Evolutionary conservation across 2,888 invertebrate species (phyloP), one percentile per base, ranked within the genome.

Genomic region (Meteorus colon): DNA sequence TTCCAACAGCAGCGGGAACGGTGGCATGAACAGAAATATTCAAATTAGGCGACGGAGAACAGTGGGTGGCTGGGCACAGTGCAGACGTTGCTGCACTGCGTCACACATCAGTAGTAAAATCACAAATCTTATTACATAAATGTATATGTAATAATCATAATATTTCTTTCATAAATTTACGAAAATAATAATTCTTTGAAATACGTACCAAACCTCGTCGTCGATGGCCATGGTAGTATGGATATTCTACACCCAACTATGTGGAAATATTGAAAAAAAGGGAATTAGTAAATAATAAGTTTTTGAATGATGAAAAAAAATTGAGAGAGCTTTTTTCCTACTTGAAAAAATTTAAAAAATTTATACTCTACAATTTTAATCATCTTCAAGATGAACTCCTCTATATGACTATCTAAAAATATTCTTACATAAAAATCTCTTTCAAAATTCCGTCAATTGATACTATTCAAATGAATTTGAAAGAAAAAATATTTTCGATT

Each of bases 171-270:
- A 34, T 31, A 51, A 48, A 48, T 19, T 10, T 5, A 41, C 31
- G 37, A 31, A 12, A 45, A 60, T 45, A 41, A 41, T 6, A 37
- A 67, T 62, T 59, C 34, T 76, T 62, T 6, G n/a, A 77, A 74
- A 55, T 55, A 81, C 81, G 67, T 79, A 81, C 81, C 81, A 77
- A 77, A 81, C 81, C 76, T 81, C 80, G 51, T 81, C 81, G 79
- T 81, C 81, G 73, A 79, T 67, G 67, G 81, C 79, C 81, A 81
- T 81, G 77, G 75, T 80, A 70, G 60, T 75, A 67, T 75, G 67
- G 69, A 72, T 69, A 63, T 65, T 69, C 63, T 78, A 73, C 63
- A 73, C 74, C 76, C 76, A 59, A 77, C 73, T 79, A 68, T 72
- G 78, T 78, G 74, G 19, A 81, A 79, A 63, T 66, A 71, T 27